phyloP scores from a whole-genome alignment of 2,113 vertebrate genomes.

The Ochotona princeps region DNA sequence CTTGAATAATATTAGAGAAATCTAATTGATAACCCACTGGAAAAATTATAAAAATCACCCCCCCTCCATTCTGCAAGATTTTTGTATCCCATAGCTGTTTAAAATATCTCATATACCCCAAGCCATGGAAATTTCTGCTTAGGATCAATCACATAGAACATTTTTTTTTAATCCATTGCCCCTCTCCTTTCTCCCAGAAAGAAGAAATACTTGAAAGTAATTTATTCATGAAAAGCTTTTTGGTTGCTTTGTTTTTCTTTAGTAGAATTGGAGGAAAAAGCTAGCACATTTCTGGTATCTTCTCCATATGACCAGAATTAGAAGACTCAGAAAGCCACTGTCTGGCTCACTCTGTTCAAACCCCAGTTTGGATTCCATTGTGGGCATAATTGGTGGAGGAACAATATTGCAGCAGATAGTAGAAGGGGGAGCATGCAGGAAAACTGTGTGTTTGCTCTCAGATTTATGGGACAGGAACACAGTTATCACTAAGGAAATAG shows the following conservation, averaged over 20 bases:
- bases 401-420: neutral
- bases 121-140: neutral
- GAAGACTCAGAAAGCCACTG: neutral
- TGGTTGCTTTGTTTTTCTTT: neutral
- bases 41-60: neutral
- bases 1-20: neutral
- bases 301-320: neutral
- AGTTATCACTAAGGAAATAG: slow-evolving; percentile 50
- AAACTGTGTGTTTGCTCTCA: neutral
- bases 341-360: neutral
- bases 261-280: neutral
- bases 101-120: neutral
- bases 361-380: neutral
- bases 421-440: neutral
- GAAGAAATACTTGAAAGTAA: neutral
- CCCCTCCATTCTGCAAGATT: neutral
- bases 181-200: neutral
- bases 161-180: neutral
- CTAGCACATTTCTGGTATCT: neutral
- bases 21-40: neutral
- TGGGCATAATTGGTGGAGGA: neutral
- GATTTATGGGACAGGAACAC: slow-evolving; percentile 42
- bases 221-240: neutral
- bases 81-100: neutral
- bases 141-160: too few relatives aligned